phyloP scores from a whole-genome alignment of 2,888 invertebrate species.

The Orthosia incerta region DNA sequence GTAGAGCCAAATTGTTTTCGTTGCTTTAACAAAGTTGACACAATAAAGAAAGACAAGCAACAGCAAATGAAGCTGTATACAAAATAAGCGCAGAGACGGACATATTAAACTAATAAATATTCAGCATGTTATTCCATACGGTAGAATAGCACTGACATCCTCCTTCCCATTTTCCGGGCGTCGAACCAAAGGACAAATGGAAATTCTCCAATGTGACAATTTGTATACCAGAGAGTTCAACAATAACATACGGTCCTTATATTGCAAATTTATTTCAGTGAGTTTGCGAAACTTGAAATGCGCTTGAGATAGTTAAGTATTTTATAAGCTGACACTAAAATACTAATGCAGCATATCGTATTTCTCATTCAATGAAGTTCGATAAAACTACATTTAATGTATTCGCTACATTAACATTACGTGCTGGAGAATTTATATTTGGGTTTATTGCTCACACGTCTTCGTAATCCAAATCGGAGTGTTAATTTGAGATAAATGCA shows the following conservation, averaged over 20 bases:
- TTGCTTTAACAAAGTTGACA: constrained; percentile 25
- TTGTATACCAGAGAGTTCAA: constrained; percentile 53
- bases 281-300: constrained; percentile 33
- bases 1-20: constrained; percentile 25
- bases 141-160: constrained; percentile 59
- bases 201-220: constrained; percentile 64
- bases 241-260: constrained; percentile 49
- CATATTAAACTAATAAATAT: constrained; percentile 69
- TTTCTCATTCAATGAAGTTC: constrained; percentile 32
- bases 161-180: constrained; percentile 64
- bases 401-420: constrained; percentile 28
- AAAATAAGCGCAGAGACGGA: constrained; percentile 50
- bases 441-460: constrained; percentile 29
- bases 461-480: constrained; percentile 31
- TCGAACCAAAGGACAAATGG: constrained; percentile 68
- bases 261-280: constrained; percentile 50
- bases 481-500: constrained; percentile 27
- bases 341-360: constrained; percentile 19
- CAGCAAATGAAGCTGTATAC: constrained; percentile 51
- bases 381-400: constrained; percentile 39
- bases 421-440: constrained; percentile 31
- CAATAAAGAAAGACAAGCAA: constrained; percentile 32
- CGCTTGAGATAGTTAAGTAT: constrained; percentile 20
- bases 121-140: constrained; percentile 56
- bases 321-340: constrained; percentile 35